Evolutionary conservation across 2,797 vertebrate genomes (phyloP).

Genomic region (Adelosebastes latens): DNA sequence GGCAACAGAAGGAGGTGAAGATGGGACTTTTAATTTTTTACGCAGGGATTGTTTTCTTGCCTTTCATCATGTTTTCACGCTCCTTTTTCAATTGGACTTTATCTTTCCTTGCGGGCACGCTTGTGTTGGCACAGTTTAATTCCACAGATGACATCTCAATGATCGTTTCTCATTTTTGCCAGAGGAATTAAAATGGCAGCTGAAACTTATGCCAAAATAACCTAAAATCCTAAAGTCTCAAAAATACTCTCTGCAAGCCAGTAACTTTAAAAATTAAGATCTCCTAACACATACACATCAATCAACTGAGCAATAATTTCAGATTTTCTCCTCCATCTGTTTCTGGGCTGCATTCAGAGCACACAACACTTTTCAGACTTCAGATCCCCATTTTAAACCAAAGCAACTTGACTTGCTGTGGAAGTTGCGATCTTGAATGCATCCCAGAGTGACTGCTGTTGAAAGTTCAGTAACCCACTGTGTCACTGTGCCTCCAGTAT

Average conservation of each 20-base stretch:
- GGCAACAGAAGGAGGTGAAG: background rate
- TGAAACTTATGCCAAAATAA: slow-evolving; percentile 55
- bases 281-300: slow-evolving; percentile 10
- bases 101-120: background rate
- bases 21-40: slow-evolving; percentile 1
- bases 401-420: slow-evolving; percentile 51
- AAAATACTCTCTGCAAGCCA: slow-evolving; percentile 2
- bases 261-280: slow-evolving; percentile 8
- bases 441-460: slow-evolving; percentile 32
- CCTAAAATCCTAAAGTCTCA: slow-evolving; percentile 6
- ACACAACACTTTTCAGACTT: slow-evolving; percentile 20
- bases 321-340: slow-evolving; percentile 16
- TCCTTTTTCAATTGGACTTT: slow-evolving; percentile 1
- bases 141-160: slow-evolving; percentile 21
- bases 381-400: slow-evolving; percentile 54
- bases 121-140: slow-evolving; percentile 25
- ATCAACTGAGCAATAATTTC: slow-evolving; percentile 71
- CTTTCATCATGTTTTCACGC: slow-evolving; percentile 28
- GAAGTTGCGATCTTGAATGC: slow-evolving; percentile 53
- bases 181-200: slow-evolving; percentile 53
- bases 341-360: slow-evolving; percentile 35
- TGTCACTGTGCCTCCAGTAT: slow-evolving; percentile 67
- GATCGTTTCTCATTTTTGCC: slow-evolving; percentile 10
- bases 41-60: slow-evolving; percentile 39
- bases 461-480: slow-evolving; percentile 53